Base-by-base conservation (phyloP, 2,888 invertebrate genomes). In the Petrolisthes cinctipes region DNA sequence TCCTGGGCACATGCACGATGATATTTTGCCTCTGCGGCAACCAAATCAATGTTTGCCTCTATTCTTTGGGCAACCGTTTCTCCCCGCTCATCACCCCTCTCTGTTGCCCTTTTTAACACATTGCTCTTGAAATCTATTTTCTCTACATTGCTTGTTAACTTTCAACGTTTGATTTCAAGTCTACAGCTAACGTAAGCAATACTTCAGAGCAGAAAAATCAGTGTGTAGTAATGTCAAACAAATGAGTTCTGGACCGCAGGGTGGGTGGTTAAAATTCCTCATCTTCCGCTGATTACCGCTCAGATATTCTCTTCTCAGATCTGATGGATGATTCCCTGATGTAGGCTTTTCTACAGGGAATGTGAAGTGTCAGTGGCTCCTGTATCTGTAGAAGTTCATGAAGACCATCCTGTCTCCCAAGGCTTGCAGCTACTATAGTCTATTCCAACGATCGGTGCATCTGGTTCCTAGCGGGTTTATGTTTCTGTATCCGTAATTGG, bases 21-120 rank as follows among this genome's bases (percentile, higher is more conserved):
- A 53, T 71, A 83, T 83, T 83, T 83, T 54, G 71, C 83, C 73
- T 83, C 83, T 71, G 73, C 83, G 51, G 83, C 83, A 71, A 83
- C 83, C 83, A 83, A 83, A 83, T 71, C 71, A 71, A 83, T 71
- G 71, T 53, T 51, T 68, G 83, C 71, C 71, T 83, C 83, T 71
- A 83, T 71, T 83, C 83, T 73, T 71, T 73, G 68, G 68, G 53
- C 83, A 83, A 83, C 83, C 53, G 83, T n/a, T 14, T 83, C 73
- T 71, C 83, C 68, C 73, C 83, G 71, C 61, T 80, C 80, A 80
- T 80, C 80, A 80, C 73, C 51, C 83, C 71, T 83, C 54, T 71
- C 83, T 83, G 53, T 71, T 83, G 5, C 73, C 53, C 83, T 68
- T 83, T 83, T 83, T 53, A 83, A 83, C 71, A 83, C 71, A 80